These are phyloP conservation scores for Helogale parvula DNA, from an alignment of 2,113 vertebrate genomes.

Conservation along the genomic window DNA sequence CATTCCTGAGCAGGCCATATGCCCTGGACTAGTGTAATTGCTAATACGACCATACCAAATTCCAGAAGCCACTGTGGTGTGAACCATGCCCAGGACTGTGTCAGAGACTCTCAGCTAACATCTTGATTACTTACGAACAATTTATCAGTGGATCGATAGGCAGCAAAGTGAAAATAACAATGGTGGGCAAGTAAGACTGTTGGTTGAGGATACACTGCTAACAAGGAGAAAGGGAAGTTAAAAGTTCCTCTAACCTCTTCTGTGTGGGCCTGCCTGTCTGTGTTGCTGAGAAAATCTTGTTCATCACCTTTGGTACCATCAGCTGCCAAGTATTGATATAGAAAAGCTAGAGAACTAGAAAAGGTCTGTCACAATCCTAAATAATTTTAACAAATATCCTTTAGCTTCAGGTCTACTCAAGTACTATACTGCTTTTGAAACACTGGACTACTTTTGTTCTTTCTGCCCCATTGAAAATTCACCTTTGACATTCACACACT, in stretches of 20 bases:
- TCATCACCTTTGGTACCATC: neutral
- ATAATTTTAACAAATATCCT: neutral
- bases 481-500: neutral
- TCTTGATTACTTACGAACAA: neutral
- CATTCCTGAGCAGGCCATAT: neutral
- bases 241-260: neutral
- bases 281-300: neutral
- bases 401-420: neutral
- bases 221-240: neutral
- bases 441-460: neutral
- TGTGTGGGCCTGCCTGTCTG: neutral
- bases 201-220: neutral
- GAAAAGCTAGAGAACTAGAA: constrained; percentile 31
- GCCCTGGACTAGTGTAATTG: neutral
- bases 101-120: neutral
- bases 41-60: neutral
- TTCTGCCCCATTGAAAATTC: neutral
- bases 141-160: neutral
- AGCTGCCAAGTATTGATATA: neutral
- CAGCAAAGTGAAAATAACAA: constrained; percentile 36
- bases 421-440: neutral
- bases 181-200: neutral
- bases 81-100: neutral
- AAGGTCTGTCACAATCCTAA: neutral
- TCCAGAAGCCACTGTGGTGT: neutral